phyloP scores from a whole-genome alignment of 35 echinoderm and acorn worm species.

The Strongylocentrotus purpuratus region DNA sequence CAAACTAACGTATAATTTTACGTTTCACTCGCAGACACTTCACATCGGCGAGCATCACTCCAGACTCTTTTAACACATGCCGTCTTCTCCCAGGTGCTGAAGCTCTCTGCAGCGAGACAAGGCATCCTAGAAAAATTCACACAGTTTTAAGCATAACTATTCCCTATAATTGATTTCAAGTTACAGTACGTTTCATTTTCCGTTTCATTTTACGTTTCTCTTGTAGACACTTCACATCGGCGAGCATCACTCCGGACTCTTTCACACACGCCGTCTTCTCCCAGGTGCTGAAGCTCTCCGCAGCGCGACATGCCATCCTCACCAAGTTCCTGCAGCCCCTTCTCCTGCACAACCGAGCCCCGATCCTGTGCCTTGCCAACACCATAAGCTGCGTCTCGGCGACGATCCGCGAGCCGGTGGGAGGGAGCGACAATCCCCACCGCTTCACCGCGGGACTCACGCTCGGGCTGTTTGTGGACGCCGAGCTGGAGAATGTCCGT shows the following conservation, averaged over 20 bases:
- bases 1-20: not conserved
- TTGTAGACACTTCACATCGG: conserved; percentile 64
- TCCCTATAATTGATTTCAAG: no score
- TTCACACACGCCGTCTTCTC: conserved; percentile 92
- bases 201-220: not conserved
- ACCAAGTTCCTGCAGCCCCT: conserved; percentile 92
- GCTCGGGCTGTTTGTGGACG: conserved; percentile 66
- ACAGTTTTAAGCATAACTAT: no score
- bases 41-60: conserved; percentile 49
- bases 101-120: conserved; percentile 81
- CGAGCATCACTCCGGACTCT: conserved; percentile 60
- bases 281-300: conserved; percentile 89
- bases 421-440: conserved; percentile 88
- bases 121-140: no score
- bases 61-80: conserved; percentile 81
- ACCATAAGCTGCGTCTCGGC: conserved; percentile 69
- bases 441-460: conserved; percentile 90
- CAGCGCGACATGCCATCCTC: conserved; percentile 83
- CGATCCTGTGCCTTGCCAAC: conserved; percentile 73
- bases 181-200: not conserved
- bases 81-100: conserved; percentile 94
- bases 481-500: conserved; percentile 77
- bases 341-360: conserved; percentile 77
- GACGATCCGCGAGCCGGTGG: conserved; percentile 72
- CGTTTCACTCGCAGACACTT: conserved; percentile 60